Conservation (phyloP, 2,113 vertebrate species). For the Heliornis fulica region DNA sequence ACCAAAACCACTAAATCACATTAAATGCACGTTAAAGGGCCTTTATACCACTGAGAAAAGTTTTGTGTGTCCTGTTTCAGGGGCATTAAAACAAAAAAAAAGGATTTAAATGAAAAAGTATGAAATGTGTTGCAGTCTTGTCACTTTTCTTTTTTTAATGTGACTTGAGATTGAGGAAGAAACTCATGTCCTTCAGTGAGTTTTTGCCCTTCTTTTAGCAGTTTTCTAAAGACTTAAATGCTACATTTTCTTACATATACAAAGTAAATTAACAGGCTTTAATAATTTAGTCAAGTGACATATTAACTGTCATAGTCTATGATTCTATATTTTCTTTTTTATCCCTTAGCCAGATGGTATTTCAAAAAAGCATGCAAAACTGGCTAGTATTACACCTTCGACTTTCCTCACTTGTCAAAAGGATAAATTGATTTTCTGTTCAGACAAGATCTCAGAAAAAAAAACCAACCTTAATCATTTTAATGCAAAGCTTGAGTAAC, state of each 20-base stretch:
- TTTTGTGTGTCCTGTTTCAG: neutral
- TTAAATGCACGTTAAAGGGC: neutral
- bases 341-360: neutral
- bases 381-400: neutral
- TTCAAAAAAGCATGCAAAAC: neutral
- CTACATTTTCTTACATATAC: neutral
- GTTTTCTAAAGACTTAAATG: neutral
- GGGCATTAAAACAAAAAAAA: neutral
- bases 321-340: neutral
- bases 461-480: neutral
- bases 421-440: neutral
- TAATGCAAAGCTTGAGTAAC: neutral
- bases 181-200: neutral
- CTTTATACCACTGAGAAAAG: neutral
- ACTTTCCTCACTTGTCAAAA: neutral
- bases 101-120: neutral
- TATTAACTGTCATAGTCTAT: neutral
- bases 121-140: neutral
- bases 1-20: neutral
- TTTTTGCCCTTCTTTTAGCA: neutral
- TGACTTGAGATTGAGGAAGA: neutral
- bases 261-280: neutral
- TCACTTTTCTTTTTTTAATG: neutral
- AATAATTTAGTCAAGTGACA: neutral
- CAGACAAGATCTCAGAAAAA: neutral